These are phyloP conservation scores for Pseudococcus longispinus DNA, from an alignment of 2,888 invertebrate species.

Conservation along the genomic window DNA sequence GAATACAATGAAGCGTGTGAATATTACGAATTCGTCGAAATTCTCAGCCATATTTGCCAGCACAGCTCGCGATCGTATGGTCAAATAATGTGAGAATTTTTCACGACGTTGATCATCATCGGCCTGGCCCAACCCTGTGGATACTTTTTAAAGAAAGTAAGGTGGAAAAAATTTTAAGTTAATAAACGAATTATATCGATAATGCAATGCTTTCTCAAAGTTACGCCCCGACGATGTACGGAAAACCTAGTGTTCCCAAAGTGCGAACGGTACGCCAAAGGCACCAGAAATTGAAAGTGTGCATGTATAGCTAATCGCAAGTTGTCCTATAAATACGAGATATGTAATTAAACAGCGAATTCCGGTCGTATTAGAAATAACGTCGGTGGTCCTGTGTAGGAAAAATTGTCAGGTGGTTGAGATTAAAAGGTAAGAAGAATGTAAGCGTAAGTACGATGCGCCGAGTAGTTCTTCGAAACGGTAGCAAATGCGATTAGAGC, in stretches of 20 bases:
- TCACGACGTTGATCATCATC: background rate
- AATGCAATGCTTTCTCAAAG: conserved; percentile 7
- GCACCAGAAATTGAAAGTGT: background rate
- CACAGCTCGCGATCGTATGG: background rate
- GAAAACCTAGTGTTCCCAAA: background rate
- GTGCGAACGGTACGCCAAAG: background rate
- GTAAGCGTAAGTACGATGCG: background rate
- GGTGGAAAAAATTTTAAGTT: background rate
- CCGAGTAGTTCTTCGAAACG: background rate
- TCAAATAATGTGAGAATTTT: conserved; percentile 16
- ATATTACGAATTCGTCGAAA: background rate
- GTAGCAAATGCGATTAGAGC: background rate
- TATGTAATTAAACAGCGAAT: conserved; percentile 18
- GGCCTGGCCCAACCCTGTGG: too few species aligned
- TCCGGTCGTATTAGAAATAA: conserved; percentile 25
- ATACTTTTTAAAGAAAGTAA: background rate
- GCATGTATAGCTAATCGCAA: too few species aligned
- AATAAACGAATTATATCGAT: background rate
- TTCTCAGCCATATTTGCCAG: background rate
- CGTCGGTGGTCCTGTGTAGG: conserved; percentile 23
- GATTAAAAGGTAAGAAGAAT: background rate
- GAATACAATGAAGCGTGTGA: conserved; percentile 39
- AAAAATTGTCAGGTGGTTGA: conserved; percentile 18
- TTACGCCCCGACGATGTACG: background rate
- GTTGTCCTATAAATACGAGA: background rate